Base-by-base conservation (phyloP, 2,797 vertebrate genomes). In the Phaenicophaeus curvirostris region DNA sequence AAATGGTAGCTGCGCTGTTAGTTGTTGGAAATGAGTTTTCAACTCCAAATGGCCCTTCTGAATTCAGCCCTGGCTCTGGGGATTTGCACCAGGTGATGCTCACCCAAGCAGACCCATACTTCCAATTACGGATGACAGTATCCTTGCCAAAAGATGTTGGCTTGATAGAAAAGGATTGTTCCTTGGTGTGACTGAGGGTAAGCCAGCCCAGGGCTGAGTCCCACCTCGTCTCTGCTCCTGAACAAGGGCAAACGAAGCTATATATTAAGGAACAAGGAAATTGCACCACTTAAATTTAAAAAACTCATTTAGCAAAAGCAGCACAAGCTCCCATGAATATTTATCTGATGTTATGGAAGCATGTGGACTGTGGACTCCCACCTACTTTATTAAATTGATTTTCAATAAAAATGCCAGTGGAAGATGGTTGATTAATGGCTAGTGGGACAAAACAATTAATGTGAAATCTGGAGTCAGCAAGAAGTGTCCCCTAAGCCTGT, bases 371-470 rank as follows among this genome's bases (percentile, higher is more conserved):
- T 73, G 63, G 94, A 88, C 94, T 94, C 93, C 91, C 94, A 96
- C 93, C 91, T 95, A 94, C 95, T 97, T 96, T 95, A 96, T 95
- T 95, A 95, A 95, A 96, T 96, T 96, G 94, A 96, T 94, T 94
- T 96, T 94, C 95, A 93, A 95, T 97, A 96, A 96, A 96, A 94
- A 94, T 86, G 93, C 89, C 71, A 94, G 87, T 74, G 83, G 77
- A 95, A 90, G 91, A 94, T 13, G 0, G 96, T 92, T 96, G 95
- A 96, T 95, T 93, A 96, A 96, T 95, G 95, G 80, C 91, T 93
- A 67, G 69, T 87, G 53, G 89, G 85, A 65, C 0, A 0, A 44
- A 58, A 73, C 77, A 84, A 96, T 96, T 96, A 91, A 76, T 14
- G 46, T 31, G 57, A 93, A 96, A 83, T 73, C 83, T 94, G 67